Percentiles rank a stretch among this genome's conserved stretches.
phyloP scores from a whole-genome alignment of 2,888 invertebrate genomes.

The Melanostoma scalare region DNA sequence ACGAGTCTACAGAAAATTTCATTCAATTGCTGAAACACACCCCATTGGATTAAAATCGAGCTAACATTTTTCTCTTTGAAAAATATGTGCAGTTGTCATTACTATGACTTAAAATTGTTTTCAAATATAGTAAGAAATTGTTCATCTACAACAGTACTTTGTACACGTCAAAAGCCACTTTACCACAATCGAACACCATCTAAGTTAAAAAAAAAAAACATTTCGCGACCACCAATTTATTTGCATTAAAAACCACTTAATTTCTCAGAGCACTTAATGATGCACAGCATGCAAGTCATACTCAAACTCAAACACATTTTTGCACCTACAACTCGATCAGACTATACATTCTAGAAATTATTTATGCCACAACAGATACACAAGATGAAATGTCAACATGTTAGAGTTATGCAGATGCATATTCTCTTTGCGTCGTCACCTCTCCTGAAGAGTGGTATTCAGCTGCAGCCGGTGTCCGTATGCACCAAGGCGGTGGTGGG shows the following conservation, averaged over 20 bases:
- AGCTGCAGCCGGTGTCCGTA: constrained; percentile 4
- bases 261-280: constrained; percentile 14
- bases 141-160: no score
- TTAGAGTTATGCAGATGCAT: constrained; percentile 42
- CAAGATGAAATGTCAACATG: constrained; percentile 70
- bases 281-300: constrained; percentile 1
- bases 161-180: no score
- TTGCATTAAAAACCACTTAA: constrained; percentile 51
- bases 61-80: no score
- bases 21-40: no score
- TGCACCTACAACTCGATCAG: constrained; percentile 60
- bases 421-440: constrained; percentile 24
- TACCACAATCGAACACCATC: no score
- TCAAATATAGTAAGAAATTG: no score
- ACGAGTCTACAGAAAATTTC: no score
- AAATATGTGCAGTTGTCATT: no score
- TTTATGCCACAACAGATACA: constrained; percentile 44
- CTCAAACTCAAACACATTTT: constrained; percentile 5
- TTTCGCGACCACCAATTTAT: not conserved
- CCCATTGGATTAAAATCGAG: no score
- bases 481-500: constrained; percentile 15
- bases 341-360: constrained; percentile 58
- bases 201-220: no score
- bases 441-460: not conserved
- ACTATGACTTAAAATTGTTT: no score